Evolutionary conservation across 2,888 invertebrate species (phyloP).

Genomic region (Aleiodes testaceus): DNA sequence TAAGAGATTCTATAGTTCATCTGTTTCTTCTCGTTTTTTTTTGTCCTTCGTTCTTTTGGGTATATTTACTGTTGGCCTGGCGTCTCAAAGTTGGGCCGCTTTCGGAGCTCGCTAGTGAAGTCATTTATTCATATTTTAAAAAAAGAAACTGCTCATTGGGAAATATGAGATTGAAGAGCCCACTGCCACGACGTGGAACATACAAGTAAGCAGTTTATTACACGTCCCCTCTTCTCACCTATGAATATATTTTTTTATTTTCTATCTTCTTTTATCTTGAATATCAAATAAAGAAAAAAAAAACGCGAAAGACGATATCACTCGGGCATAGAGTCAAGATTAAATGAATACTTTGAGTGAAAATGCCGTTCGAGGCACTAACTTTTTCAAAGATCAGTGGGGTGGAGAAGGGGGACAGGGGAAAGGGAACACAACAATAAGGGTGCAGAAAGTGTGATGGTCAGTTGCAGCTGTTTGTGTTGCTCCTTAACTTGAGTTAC

Average conservation of each 20-base stretch:
- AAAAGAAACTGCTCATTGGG: neutral
- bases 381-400: too few species aligned
- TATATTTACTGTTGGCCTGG: conserved; percentile 20
- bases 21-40: neutral
- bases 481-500: neutral
- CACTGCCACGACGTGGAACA: conserved; percentile 17
- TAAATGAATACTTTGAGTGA: conserved; percentile 11
- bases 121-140: neutral
- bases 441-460: conserved; percentile 27
- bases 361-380: neutral
- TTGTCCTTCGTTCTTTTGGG: conserved; percentile 1
- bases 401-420: neutral
- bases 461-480: conserved; percentile 28
- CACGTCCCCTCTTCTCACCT: neutral
- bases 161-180: conserved; percentile 20
- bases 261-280: neutral
- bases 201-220: conserved; percentile 28
- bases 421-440: conserved; percentile 13
- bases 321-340: neutral
- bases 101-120: neutral
- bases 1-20: conserved; percentile 24
- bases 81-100: neutral
- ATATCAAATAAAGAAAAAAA: neutral
- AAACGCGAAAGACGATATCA: neutral
- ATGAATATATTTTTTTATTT: neutral